Conservation (phyloP, 2,888 invertebrate genomes). For the Coenonympha glycerion region DNA sequence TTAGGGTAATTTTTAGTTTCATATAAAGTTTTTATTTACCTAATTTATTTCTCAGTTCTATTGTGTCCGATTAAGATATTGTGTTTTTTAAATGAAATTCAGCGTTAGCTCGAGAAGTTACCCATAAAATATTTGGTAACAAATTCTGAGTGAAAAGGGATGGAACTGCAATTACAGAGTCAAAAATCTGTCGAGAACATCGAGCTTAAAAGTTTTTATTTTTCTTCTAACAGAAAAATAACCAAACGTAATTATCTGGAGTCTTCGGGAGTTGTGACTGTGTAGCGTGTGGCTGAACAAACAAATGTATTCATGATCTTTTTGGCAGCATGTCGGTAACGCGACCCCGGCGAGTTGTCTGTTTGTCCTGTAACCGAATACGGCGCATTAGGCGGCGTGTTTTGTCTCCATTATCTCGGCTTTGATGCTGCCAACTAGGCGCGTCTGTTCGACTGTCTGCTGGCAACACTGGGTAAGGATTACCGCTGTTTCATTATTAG, state of each 20-base stretch:
- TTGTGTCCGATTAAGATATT: too few relatives aligned
- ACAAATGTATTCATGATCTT: slow-evolving; percentile 67
- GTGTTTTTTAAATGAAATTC: too few relatives aligned
- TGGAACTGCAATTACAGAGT: neutral
- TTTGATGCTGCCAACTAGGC: slow-evolving; percentile 68
- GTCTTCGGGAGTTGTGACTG: neutral
- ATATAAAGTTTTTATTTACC: too few relatives aligned
- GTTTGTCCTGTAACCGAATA: slow-evolving; percentile 68
- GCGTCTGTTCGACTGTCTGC: slow-evolving; percentile 39
- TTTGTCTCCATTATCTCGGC: slow-evolving; percentile 71
- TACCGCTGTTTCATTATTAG: slow-evolving; percentile 15
- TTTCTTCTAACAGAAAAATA: neutral
- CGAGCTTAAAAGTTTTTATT: too few relatives aligned
- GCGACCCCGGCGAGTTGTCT: slow-evolving; percentile 49
- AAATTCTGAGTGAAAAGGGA: neutral
- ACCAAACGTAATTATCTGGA: neutral
- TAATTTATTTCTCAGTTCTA: too few relatives aligned
- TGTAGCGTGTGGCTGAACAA: slow-evolving; percentile 44
- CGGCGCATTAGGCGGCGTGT: slow-evolving; percentile 68
- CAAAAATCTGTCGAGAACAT: neutral
- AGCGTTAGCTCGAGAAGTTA: too few relatives aligned
- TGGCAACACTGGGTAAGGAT: slow-evolving; percentile 13
- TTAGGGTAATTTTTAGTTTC: too few relatives aligned
- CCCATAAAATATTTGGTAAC: too few relatives aligned
- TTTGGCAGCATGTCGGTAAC: slow-evolving; percentile 57